phyloP scores from a whole-genome alignment of 2,113 vertebrate genomes.

The Spea bombifrons region DNA sequence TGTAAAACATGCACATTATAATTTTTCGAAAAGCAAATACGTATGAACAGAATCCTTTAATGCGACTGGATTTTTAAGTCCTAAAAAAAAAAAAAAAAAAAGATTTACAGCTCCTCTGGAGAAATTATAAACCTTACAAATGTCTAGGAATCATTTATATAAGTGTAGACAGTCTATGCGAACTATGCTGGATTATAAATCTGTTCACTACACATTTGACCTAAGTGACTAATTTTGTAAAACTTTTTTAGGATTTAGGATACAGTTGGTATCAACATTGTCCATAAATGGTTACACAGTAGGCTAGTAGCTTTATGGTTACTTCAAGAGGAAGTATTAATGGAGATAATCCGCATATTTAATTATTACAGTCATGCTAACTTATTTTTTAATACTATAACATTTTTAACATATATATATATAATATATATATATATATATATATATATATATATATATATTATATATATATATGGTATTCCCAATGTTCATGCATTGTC shows the following conservation, averaged over 20 bases:
- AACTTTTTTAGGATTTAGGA: not conserved
- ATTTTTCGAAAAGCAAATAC: conserved; percentile 6
- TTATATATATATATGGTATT: no score
- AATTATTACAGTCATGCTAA: no score
- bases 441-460: no score
- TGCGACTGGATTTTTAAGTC: conserved; percentile 14
- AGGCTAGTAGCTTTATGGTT: not conserved
- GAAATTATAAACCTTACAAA: conserved; percentile 1
- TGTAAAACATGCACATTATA: conserved; percentile 21
- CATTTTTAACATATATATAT: no score
- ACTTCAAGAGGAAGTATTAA: not conserved
- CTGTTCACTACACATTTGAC: not conserved
- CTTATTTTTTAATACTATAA: no score
- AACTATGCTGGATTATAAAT: not conserved
- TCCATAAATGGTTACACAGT: conserved; percentile 16
- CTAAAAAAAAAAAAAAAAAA: not conserved
- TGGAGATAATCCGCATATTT: no score
- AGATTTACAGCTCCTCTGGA: conserved; percentile 17
- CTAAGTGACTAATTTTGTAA: conserved; percentile 11
- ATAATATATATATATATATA: no score
- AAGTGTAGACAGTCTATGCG: not conserved
- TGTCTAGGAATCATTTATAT: not conserved
- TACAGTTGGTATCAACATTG: not conserved
- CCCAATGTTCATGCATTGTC: no score
- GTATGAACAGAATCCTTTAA: conserved; percentile 12